Conservation (phyloP, 2,888 invertebrate genomes). For the Ditula angustiorana region DNA sequence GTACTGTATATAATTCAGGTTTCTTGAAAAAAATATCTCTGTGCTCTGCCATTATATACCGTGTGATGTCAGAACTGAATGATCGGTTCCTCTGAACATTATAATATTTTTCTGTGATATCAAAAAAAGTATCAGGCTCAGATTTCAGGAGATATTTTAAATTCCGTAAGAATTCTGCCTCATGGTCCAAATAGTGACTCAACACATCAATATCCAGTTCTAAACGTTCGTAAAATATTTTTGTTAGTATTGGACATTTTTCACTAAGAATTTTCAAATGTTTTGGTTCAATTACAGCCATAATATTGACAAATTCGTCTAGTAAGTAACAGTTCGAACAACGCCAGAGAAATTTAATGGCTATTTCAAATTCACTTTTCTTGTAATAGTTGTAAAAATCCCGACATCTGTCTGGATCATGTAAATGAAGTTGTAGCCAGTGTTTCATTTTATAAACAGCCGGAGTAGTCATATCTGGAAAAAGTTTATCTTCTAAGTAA, state of each 20-base stretch:
- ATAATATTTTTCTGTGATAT: slow-evolving; percentile 23
- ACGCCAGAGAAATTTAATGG: slow-evolving; percentile 30
- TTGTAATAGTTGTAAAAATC: slow-evolving; percentile 38
- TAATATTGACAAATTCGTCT: slow-evolving; percentile 14
- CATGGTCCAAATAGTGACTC: slow-evolving; percentile 7
- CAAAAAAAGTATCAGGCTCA: slow-evolving; percentile 19
- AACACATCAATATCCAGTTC: neutral
- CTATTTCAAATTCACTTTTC: slow-evolving; percentile 17
- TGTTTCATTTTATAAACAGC: slow-evolving; percentile 33
- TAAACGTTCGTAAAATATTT: slow-evolving; percentile 5
- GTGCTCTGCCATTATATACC: slow-evolving; percentile 18
- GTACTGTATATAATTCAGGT: slow-evolving; percentile 25
- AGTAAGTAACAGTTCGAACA: slow-evolving; percentile 32
- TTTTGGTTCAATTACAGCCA: slow-evolving; percentile 12
- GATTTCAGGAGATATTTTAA: slow-evolving; percentile 17
- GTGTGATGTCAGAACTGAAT: slow-evolving; percentile 13
- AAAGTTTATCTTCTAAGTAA: slow-evolving; percentile 24
- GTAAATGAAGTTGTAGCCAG: slow-evolving; percentile 24
- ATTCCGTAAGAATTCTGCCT: slow-evolving; percentile 3
- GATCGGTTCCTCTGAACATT: neutral
- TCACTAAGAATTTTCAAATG: slow-evolving; percentile 30
- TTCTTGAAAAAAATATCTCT: slow-evolving; percentile 12
- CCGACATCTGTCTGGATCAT: slow-evolving; percentile 22
- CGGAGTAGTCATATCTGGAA: slow-evolving; percentile 28
- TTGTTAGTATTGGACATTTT: slow-evolving; percentile 14